Evolutionary conservation across 2,888 invertebrate genomes (phyloP), one percentile per base, ranked within the genome.

Genomic region (Lithodes maja): DNA sequence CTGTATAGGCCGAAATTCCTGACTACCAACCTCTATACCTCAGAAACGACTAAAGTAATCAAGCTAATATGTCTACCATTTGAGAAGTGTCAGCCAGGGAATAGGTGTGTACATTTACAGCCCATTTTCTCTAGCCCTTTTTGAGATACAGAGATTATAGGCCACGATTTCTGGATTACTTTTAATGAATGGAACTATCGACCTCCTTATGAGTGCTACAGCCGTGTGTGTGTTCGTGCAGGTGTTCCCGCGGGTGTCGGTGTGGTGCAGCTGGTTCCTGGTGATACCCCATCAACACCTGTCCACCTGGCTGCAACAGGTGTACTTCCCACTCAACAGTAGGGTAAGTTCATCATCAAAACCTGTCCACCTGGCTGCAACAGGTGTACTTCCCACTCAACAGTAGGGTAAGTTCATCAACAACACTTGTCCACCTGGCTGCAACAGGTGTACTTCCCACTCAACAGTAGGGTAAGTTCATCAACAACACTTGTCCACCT

Each of bases 261-360:
- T 61, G n/a, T 33, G 83, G 54, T 33, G 55, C 15, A 74, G 17
- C 49, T 83, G 75, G 55, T 49, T 75, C n/a, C 74, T 83, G 55
- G 33, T 83, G 75, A 9, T 75, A 9, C 83, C 83, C 2, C 5
- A 74, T 5, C 17, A 3, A 0, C 33, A 74, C 17, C 55, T 83
- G 33, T 17, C 3, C 54, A 53, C 74, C 9, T 75, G 74, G 75
- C 75, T 83, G 3, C 7, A 75, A 12, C 83, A 71, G 55, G 9
- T 83, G 49, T 74, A 71, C 17, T 53, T 83, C 7, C 75, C 75
- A 1, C 83, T 83, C 12, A n/a, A 83, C 75, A 83, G 55, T 55
- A 75, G 49, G 75, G 83, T 83, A 49, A 83, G 75, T 33, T 33
- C 33, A 33, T 33, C 5, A 74, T 5, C 17, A 3, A 0, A 5